Evolutionary conservation across 2,888 invertebrate genomes (phyloP).

Genomic region (Andrena bicolor): DNA sequence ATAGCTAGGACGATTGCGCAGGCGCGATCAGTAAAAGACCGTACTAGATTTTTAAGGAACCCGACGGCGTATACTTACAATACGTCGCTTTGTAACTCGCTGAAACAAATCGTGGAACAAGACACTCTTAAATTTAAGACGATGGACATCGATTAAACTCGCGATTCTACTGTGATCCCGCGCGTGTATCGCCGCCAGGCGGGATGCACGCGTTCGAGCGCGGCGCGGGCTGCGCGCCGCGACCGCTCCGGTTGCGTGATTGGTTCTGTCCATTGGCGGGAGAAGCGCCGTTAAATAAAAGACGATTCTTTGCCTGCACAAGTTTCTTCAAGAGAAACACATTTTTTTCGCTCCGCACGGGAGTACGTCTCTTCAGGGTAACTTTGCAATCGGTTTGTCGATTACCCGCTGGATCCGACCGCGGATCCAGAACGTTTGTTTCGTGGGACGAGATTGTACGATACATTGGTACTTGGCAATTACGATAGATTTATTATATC

Average conservation of each 20-base stretch:
- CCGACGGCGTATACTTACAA: slow-evolving; percentile 53
- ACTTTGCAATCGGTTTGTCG: slow-evolving; percentile 37
- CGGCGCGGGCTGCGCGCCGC: slow-evolving; percentile 48
- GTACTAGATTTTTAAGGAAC: slow-evolving; percentile 68
- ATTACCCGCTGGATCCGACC: slow-evolving; percentile 9
- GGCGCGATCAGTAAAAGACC: slow-evolving; percentile 77
- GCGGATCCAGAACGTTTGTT: slow-evolving; percentile 7
- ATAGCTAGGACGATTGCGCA: slow-evolving; percentile 81
- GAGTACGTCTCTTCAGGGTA: slow-evolving; percentile 62
- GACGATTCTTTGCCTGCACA: slow-evolving; percentile 57
- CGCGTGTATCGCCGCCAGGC: slow-evolving; percentile 67
- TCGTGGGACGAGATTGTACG: slow-evolving; percentile 41
- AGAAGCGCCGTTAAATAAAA: slow-evolving; percentile 15
- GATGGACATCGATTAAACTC: slow-evolving; percentile 58
- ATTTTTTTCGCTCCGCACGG: slow-evolving; percentile 39
- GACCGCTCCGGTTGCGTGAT: slow-evolving; percentile 65
- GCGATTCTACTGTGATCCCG: slow-evolving; percentile 79
- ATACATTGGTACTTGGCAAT: slow-evolving; percentile 58
- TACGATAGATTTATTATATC: slow-evolving; percentile 75
- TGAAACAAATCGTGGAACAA: slow-evolving; percentile 70
- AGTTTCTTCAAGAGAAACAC: slow-evolving; percentile 52
- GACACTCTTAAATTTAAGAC: slow-evolving; percentile 63
- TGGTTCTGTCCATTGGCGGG: slow-evolving; percentile 45
- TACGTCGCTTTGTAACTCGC: slow-evolving; percentile 63
- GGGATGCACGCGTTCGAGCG: slow-evolving; percentile 68